Conservation (phyloP, 1,140 invertebrate species). For the Heliconius melpomene region DNA sequence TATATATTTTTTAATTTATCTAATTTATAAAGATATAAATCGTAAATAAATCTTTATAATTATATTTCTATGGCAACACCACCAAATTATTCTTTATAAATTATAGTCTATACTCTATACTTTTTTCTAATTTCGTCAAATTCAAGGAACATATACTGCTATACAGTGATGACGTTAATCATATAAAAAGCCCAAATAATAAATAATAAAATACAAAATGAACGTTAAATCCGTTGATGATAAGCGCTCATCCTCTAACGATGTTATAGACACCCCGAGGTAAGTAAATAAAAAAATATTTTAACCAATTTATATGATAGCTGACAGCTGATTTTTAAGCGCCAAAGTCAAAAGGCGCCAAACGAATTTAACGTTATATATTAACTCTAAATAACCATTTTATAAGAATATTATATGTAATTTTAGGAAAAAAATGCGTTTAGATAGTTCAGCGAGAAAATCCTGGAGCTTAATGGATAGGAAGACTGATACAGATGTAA, state of each 20-base stretch:
- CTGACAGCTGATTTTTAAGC: slow-evolving; percentile 75
- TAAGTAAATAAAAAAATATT: slow-evolving; percentile 43
- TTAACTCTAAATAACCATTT: not conserved
- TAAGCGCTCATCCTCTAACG: slow-evolving; percentile 40
- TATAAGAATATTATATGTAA: not conserved
- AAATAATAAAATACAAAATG: slow-evolving; percentile 51
- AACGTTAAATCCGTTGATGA: slow-evolving; percentile 53
- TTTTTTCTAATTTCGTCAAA: slow-evolving; percentile 31
- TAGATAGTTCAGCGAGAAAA: slow-evolving; percentile 56
- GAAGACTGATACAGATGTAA: slow-evolving; percentile 64
- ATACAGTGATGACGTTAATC: slow-evolving; percentile 48
- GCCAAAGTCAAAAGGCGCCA: slow-evolving; percentile 74
- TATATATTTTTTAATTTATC: too few species aligned
- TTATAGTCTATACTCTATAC: slow-evolving; percentile 28
- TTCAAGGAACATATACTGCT: not conserved
- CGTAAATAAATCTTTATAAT: not conserved
- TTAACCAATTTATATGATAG: slow-evolving; percentile 25
- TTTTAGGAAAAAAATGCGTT: slow-evolving; percentile 62
- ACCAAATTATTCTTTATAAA: not conserved
- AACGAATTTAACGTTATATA: slow-evolving; percentile 44
- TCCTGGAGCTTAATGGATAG: slow-evolving; percentile 72
- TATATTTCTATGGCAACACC: slow-evolving; percentile 16
- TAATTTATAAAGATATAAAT: too few species aligned
- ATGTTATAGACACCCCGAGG: slow-evolving; percentile 60
- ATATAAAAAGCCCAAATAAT: slow-evolving; percentile 26